Evolutionary conservation across 2,113 vertebrate genomes (phyloP), one percentile per base, ranked within the genome.

Genomic region (Saguinus midas): DNA sequence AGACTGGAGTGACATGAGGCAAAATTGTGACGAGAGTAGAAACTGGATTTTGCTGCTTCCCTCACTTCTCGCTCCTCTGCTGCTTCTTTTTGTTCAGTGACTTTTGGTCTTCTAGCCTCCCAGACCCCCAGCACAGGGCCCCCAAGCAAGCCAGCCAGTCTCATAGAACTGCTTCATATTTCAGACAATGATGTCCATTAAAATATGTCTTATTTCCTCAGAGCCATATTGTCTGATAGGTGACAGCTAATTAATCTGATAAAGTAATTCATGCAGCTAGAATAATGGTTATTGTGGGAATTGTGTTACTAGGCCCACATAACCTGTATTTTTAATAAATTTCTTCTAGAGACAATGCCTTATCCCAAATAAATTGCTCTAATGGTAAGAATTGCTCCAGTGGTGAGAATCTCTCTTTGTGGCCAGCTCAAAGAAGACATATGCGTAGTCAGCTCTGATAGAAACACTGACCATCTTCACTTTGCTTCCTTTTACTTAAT

Each of bases 211-310:
- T 95, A 96, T 97, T 98, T 97, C 96, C 84, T 98, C 94, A 95
- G 96, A 97, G 92, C 80, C 92, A 73, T 95, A 97, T 96, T 97
- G 96, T 97, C 92, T 97, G 92, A 96, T 90, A 96, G 90, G 85
- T 96, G 97, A 96, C 92, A 97, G 95, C 94, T 97, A 95, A 97
- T 96, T 97, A 96, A 96, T 96, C 96, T 95, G 92, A 98, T 96
- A 95, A 96, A 97, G 90, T 96, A 98, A 97, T 96, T 98, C 96
- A 95, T 73, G 66, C 87, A 97, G 94, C 96, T 95, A 80, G 86
- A 97, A 96, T 92, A 95, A 96, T 64, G 45, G 88, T 87, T 97
- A 95, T 94, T 92, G 57, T 97, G 95, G 85, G 87, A 96, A 96
- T 80, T 95, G 66, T 93, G 87, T 96, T 96, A 94, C 25, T 73